Conservation (phyloP, 1,140 invertebrate species). For the Meteorus sp. region DNA sequence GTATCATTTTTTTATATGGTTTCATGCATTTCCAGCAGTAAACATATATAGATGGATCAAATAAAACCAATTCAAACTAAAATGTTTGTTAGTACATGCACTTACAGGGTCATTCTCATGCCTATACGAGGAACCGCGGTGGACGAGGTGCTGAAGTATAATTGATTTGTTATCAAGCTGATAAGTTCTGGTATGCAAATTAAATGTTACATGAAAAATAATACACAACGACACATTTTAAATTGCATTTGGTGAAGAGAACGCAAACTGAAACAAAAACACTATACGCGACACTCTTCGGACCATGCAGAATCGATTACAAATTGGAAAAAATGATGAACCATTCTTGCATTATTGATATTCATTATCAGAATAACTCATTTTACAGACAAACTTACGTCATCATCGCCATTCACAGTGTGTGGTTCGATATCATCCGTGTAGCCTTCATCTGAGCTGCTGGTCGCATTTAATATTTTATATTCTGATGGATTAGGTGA, state of each 20-base stretch:
- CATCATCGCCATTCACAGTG: constrained; percentile 36
- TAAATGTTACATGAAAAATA: no score
- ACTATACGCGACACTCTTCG: no score
- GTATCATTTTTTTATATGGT: no score
- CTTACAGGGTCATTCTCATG: constrained; percentile 55
- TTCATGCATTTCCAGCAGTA: background rate
- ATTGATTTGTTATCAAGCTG: constrained; percentile 42
- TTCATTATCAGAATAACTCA: no score
- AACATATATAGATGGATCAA: constrained; percentile 22
- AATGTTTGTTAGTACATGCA: constrained; percentile 46
- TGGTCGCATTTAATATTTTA: constrained; percentile 42
- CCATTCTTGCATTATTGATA: no score
- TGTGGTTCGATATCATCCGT: constrained; percentile 34
- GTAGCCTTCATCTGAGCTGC: constrained; percentile 47
- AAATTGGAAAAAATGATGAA: no score
- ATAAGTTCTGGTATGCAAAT: background rate
- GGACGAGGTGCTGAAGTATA: constrained; percentile 50
- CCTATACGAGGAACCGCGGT: constrained; percentile 51
- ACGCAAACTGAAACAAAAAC: no score
- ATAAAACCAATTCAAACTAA: constrained; percentile 26
- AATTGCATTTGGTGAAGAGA: no score
- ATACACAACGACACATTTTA: no score
- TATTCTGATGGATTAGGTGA: constrained; percentile 50
- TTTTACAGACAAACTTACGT: no score
- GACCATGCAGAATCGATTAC: no score